Percentiles rank a stretch among this genome's conserved stretches.
phyloP scores from a whole-genome alignment of 2,888 invertebrate species.

The Cantharis nigra region DNA sequence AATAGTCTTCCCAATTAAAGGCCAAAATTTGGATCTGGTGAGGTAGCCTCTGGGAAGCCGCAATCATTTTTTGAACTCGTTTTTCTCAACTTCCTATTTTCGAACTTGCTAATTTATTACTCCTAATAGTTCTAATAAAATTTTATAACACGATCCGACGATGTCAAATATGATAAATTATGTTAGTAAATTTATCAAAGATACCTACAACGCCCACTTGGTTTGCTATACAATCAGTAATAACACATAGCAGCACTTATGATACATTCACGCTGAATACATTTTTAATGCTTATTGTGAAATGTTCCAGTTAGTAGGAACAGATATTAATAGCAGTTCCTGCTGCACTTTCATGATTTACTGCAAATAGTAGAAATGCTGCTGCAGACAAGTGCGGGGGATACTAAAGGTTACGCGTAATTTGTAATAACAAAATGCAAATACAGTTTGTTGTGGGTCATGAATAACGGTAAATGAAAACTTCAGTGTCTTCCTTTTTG shows the following conservation, averaged over 20 bases:
- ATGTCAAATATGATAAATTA: background rate
- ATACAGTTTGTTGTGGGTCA: background rate
- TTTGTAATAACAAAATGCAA: conserved; percentile 3
- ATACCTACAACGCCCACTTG: conserved; percentile 42
- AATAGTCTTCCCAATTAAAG: background rate
- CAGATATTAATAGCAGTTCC: conserved; percentile 42
- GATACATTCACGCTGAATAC: conserved; percentile 25
- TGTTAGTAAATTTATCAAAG: conserved; percentile 18
- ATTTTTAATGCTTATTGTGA: conserved; percentile 35
- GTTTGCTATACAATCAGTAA: conserved; percentile 39
- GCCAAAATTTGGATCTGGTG: background rate
- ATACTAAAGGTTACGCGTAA: conserved; percentile 24
- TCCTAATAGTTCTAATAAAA: background rate
- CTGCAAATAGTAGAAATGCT: conserved; percentile 36
- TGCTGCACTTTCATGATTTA: conserved; percentile 41
- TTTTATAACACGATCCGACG: background rate
- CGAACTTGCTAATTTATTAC: background rate
- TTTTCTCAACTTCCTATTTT: background rate
- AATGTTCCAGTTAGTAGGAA: conserved; percentile 43
- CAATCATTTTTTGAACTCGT: background rate
- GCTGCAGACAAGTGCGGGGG: conserved; percentile 41
- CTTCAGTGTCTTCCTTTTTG: background rate
- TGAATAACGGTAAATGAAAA: background rate
- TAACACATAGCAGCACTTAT: conserved; percentile 28
- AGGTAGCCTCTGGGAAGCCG: too few relatives aligned